These are phyloP conservation scores for Periophthalmodon schlosseri DNA, from an alignment of 2,113 vertebrate genomes.

Conservation along the genomic window DNA sequence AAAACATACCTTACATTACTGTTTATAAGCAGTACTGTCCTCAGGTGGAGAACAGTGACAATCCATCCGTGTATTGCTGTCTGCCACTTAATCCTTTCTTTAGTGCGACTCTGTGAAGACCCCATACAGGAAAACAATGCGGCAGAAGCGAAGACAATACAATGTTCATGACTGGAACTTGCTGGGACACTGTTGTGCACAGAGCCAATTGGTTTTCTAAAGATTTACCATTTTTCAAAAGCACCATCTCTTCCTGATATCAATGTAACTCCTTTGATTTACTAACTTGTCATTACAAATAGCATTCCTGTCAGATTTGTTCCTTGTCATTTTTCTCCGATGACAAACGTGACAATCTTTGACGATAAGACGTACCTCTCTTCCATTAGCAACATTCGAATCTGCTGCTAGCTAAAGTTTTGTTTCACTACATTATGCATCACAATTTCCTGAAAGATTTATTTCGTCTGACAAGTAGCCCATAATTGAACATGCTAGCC, in stretches of 20 bases:
- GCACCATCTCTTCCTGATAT: slow-evolving; percentile 4
- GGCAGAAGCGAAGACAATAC: too few species aligned
- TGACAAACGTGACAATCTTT: slow-evolving; percentile 38
- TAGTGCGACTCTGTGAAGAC: too few species aligned
- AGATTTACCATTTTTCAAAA: slow-evolving; percentile 2
- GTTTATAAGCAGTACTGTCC: too few species aligned
- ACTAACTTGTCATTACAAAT: neutral
- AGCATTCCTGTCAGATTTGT: slow-evolving; percentile 17
- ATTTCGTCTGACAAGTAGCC: slow-evolving; percentile 60
- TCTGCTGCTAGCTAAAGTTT: slow-evolving; percentile 34
- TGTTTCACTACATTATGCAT: slow-evolving; percentile 58
- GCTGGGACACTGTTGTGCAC: neutral
- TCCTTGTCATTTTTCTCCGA: slow-evolving; percentile 7
- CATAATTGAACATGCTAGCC: slow-evolving; percentile 61
- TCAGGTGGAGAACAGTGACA: too few species aligned
- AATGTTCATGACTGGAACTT: too few species aligned
- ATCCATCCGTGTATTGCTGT: too few species aligned
- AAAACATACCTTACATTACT: too few species aligned
- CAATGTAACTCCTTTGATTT: slow-evolving; percentile 16
- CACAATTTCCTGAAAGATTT: slow-evolving; percentile 55
- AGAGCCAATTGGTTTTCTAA: neutral
- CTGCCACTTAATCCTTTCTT: too few species aligned
- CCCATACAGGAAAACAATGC: too few species aligned
- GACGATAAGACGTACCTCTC: slow-evolving; percentile 16
- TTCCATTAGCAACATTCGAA: slow-evolving; percentile 24